These are phyloP conservation scores for Oligia fasciuncula DNA, from an alignment of 2,888 invertebrate genomes.

Conservation along the genomic window DNA sequence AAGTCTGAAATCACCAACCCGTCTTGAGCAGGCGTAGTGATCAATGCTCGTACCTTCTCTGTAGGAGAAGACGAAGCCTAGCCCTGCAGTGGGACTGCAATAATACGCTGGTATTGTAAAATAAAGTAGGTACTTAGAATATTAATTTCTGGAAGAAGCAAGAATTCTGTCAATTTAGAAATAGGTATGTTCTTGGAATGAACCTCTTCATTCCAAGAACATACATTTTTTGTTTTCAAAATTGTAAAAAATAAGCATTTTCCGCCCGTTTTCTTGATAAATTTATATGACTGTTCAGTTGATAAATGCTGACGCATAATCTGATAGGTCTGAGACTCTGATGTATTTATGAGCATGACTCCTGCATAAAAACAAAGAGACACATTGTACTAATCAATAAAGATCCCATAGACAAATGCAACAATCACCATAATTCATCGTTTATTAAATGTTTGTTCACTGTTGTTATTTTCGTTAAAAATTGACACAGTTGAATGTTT, in stretches of 20 bases:
- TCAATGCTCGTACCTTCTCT: neutral
- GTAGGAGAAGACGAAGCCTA: neutral
- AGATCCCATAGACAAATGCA: slow-evolving; percentile 2
- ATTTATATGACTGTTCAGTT: slow-evolving; percentile 18
- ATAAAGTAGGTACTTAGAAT: neutral
- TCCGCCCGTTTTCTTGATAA: slow-evolving; percentile 26
- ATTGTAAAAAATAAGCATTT: slow-evolving; percentile 1
- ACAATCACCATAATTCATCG: neutral
- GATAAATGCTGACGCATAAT: slow-evolving; percentile 35
- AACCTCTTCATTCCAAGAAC: too few species aligned
- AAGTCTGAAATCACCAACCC: neutral
- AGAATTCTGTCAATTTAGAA: neutral
- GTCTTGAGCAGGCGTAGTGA: neutral
- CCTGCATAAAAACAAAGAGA: slow-evolving; percentile 54
- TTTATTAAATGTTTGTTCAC: slow-evolving; percentile 2
- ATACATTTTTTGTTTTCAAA: slow-evolving; percentile 14
- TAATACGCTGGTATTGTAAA: neutral
- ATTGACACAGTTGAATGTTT: slow-evolving; percentile 1
- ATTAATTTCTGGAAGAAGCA: neutral
- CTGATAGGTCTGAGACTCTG: slow-evolving; percentile 20
- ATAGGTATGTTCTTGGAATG: slow-evolving; percentile 19
- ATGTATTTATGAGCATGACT: slow-evolving; percentile 53
- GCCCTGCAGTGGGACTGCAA: neutral
- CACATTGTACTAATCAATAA: slow-evolving; percentile 25
- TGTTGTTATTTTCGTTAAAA: slow-evolving; percentile 13